Evolutionary conservation across 2,113 vertebrate genomes (phyloP).

Genomic region (Xiphophorus hellerii): DNA sequence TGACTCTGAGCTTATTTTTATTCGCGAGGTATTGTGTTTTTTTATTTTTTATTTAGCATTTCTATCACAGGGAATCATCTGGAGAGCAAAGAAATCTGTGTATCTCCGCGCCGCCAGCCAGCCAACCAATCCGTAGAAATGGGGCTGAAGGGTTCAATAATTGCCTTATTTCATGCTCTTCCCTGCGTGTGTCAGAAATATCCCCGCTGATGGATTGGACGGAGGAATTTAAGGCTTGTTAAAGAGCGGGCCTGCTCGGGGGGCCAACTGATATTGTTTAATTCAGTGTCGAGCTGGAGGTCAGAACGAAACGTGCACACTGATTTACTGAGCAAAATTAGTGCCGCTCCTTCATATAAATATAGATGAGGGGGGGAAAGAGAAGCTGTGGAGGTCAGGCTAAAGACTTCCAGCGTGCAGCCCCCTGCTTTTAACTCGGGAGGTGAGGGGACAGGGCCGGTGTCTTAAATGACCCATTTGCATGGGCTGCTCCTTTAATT

Average conservation of each 20-base stretch:
- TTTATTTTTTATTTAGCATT: constrained; percentile 12
- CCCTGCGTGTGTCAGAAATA: constrained; percentile 80
- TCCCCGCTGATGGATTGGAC: constrained; percentile 80
- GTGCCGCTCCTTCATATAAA: constrained; percentile 78
- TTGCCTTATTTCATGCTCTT: constrained; percentile 87
- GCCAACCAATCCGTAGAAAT: constrained; percentile 72
- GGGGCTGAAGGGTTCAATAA: constrained; percentile 83
- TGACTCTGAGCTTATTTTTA: constrained; percentile 16
- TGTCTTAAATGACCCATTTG: constrained; percentile 47
- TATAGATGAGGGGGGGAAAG: constrained; percentile 74
- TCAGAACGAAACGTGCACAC: constrained; percentile 71
- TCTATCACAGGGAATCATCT: constrained; percentile 55
- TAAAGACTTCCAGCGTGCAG: constrained; percentile 63
- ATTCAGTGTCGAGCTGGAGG: constrained; percentile 79
- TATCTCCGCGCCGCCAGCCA: constrained; percentile 37
- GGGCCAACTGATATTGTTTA: constrained; percentile 79
- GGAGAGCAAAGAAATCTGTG: constrained; percentile 25
- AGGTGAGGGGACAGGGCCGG: constrained; percentile 30
- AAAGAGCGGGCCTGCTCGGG: constrained; percentile 75
- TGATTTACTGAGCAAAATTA: constrained; percentile 80
- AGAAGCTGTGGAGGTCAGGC: constrained; percentile 72
- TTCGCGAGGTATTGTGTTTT: constrained; percentile 21
- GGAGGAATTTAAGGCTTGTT: constrained; percentile 81
- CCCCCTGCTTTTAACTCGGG: constrained; percentile 61
- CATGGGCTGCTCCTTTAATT: constrained; percentile 62